phyloP scores from a whole-genome alignment of 2,113 vertebrate genomes.

The Malurus cyaneus region DNA sequence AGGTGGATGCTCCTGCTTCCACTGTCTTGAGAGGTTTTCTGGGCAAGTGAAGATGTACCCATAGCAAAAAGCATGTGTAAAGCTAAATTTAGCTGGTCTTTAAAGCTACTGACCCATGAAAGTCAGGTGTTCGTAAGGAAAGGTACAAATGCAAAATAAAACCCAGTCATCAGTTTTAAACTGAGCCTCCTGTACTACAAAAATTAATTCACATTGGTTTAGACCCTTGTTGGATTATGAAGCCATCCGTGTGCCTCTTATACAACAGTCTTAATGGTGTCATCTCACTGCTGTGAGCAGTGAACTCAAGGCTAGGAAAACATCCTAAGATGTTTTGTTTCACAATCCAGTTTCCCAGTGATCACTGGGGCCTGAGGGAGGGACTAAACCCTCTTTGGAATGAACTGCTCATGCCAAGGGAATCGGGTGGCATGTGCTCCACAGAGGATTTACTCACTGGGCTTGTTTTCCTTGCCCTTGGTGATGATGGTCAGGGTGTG shows the following conservation, averaged over 20 bases:
- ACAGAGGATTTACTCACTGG: conserved; percentile 77
- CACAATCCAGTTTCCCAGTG: neutral
- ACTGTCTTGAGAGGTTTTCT: neutral
- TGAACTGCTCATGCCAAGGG: neutral
- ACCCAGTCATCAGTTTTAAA: neutral
- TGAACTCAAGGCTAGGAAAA: neutral
- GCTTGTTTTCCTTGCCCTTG: conserved; percentile 90
- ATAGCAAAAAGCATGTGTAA: neutral
- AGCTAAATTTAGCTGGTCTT: neutral
- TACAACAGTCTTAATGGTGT: neutral
- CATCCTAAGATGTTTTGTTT: neutral
- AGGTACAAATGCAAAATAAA: neutral
- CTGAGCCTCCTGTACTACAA: neutral
- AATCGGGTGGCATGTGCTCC: neutral
- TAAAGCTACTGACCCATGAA: neutral
- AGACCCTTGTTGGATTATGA: neutral
- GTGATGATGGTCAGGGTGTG: conserved; percentile 93
- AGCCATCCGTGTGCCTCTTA: neutral
- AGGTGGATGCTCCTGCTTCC: neutral
- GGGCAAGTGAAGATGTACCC: neutral
- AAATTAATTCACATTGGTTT: neutral
- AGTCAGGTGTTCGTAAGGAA: neutral
- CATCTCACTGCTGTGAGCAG: neutral
- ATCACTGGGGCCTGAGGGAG: neutral
- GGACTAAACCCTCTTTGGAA: neutral